Percentiles rank a stretch among this genome's conserved stretches.
Evolutionary conservation across 2,113 vertebrate species (phyloP).

Genomic region (Gracilinanus agilis): DNA sequence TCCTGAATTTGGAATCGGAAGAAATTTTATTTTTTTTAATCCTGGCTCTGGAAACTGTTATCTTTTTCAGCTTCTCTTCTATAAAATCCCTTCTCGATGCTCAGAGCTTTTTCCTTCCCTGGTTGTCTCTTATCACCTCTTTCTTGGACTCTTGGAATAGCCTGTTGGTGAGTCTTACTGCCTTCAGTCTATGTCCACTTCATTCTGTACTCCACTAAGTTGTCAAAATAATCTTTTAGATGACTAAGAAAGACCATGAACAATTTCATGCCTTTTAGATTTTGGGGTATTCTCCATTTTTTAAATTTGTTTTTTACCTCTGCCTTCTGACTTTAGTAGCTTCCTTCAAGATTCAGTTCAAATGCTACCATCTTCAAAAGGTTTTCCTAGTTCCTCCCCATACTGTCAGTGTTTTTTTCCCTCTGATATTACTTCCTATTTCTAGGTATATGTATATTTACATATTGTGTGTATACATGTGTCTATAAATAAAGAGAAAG

Average conservation of each 20-base stretch:
- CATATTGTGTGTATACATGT: no score
- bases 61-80: neutral
- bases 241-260: neutral
- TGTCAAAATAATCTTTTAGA: neutral
- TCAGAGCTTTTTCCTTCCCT: neutral
- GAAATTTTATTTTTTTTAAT: neutral
- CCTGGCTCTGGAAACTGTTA: neutral
- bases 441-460: neutral
- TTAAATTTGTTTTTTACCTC: neutral
- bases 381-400: neutral
- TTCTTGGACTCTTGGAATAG: neutral
- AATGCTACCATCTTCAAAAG: neutral
- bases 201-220: neutral
- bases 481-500: neutral
- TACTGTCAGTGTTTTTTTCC: no score
- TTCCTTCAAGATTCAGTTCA: neutral
- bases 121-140: neutral
- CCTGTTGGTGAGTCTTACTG: neutral
- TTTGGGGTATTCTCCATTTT: neutral
- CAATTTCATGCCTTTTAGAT: neutral
- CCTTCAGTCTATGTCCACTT: neutral
- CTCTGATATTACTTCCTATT: neutral
- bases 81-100: neutral
- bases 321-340: neutral
- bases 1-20: neutral